These are phyloP conservation scores for Acanthopagrus latus DNA, from an alignment of 2,797 vertebrate genomes.

Conservation along the genomic window DNA sequence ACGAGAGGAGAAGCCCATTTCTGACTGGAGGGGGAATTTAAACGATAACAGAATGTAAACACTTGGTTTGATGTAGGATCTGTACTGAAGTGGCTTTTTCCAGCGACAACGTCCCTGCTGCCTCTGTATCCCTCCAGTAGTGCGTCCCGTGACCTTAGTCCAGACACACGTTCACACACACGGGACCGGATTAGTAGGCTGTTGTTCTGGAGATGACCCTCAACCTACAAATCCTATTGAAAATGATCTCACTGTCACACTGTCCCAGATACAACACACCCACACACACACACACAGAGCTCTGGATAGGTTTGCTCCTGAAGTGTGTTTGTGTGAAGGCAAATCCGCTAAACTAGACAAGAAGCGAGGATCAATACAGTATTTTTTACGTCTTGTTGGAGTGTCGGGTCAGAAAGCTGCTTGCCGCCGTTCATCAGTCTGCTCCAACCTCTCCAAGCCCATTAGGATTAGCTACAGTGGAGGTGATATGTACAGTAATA, in stretches of 20 bases:
- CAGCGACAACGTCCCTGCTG: constrained; percentile 27
- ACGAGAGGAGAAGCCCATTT: too few relatives aligned
- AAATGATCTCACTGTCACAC: constrained; percentile 71
- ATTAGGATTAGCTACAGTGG: constrained; percentile 65
- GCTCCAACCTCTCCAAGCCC: constrained; percentile 52
- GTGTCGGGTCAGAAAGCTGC: constrained; percentile 28
- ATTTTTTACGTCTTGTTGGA: neutral
- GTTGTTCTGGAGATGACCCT: constrained; percentile 87
- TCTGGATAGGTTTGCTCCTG: constrained; percentile 28
- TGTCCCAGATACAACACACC: constrained; percentile 72
- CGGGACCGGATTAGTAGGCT: constrained; percentile 68
- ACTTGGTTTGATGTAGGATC: too few relatives aligned
- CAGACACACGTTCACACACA: constrained; percentile 66
- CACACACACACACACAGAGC: neutral
- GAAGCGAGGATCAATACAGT: neutral
- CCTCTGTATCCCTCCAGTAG: constrained; percentile 41
- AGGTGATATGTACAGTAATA: constrained; percentile 68
- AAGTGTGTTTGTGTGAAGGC: constrained; percentile 16
- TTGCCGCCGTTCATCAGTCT: constrained; percentile 14
- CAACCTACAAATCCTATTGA: constrained; percentile 80
- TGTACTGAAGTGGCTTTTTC: too few relatives aligned
- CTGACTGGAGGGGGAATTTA: too few relatives aligned
- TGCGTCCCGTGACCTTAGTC: constrained; percentile 50
- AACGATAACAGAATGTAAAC: too few relatives aligned
- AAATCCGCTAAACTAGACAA: neutral